phyloP scores from a whole-genome alignment of 2,797 vertebrate species.

The Paguma larvata region DNA sequence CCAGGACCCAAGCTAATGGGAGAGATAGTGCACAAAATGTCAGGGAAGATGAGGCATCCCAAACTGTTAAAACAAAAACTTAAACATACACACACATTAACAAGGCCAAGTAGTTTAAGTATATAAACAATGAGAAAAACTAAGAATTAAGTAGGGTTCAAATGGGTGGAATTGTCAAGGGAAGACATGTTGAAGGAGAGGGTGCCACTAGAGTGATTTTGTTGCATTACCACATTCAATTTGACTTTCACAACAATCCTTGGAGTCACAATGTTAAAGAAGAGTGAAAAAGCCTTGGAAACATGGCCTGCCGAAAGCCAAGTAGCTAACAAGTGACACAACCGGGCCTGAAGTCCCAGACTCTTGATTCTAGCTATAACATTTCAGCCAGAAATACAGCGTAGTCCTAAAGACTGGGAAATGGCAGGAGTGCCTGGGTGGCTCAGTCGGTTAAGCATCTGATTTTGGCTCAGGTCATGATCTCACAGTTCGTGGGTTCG shows the following conservation, averaged over 20 bases:
- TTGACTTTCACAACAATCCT: background rate
- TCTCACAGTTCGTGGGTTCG: no score
- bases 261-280: background rate
- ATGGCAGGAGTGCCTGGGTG: no score
- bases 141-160: background rate
- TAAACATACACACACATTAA: background rate
- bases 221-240: background rate
- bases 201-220: background rate
- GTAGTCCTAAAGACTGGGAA: background rate
- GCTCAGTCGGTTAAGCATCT: no score
- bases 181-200: background rate
- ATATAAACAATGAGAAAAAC: background rate
- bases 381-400: background rate
- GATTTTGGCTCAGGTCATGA: no score
- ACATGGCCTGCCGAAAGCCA: background rate
- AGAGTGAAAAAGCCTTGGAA: background rate
- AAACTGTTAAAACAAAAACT: background rate
- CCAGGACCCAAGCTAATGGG: background rate
- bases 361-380: background rate
- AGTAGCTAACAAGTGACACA: background rate
- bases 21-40: background rate
- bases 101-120: background rate
- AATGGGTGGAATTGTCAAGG: background rate
- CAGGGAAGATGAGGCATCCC: background rate
- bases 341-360: background rate